Conservation (phyloP, 2,113 vertebrate genomes). For the Clinocottus analis region DNA sequence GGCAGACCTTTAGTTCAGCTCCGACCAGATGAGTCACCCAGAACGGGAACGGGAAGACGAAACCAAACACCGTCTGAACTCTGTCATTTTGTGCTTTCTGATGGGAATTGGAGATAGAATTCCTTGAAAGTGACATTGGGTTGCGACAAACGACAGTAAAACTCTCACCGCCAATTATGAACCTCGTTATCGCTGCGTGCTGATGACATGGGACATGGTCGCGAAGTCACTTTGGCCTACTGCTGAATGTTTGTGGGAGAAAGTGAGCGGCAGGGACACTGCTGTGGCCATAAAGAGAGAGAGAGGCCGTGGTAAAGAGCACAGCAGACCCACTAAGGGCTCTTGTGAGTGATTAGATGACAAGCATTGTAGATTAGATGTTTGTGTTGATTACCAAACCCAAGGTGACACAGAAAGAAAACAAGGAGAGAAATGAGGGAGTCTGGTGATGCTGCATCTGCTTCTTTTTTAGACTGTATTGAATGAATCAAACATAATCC, state of each 20-base stretch:
- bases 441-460: constrained; percentile 24
- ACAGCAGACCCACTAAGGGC: constrained; percentile 53
- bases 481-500: constrained; percentile 48
- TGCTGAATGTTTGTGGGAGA: constrained; percentile 47
- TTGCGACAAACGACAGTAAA: constrained; percentile 4
- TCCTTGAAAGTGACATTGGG: background rate
- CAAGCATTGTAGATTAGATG: constrained; percentile 60
- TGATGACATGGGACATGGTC: constrained; percentile 42
- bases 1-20: constrained; percentile 61
- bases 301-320: constrained; percentile 42
- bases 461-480: constrained; percentile 1
- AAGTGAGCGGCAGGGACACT: constrained; percentile 33
- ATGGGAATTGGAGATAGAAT: constrained; percentile 1
- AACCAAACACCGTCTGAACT: constrained; percentile 47
- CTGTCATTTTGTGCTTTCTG: constrained; percentile 23
- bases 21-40: constrained; percentile 73
- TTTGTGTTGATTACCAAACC: constrained; percentile 71
- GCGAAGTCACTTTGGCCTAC: constrained; percentile 60
- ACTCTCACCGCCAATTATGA: background rate
- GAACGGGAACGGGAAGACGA: constrained; percentile 18
- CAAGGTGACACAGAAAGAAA: constrained; percentile 62
- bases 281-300: constrained; percentile 36
- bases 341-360: constrained; percentile 70
- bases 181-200: constrained; percentile 14
- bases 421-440: constrained; percentile 42